phyloP scores from a whole-genome alignment of 2,797 vertebrate genomes.

The Hephaestus fuliginosus region DNA sequence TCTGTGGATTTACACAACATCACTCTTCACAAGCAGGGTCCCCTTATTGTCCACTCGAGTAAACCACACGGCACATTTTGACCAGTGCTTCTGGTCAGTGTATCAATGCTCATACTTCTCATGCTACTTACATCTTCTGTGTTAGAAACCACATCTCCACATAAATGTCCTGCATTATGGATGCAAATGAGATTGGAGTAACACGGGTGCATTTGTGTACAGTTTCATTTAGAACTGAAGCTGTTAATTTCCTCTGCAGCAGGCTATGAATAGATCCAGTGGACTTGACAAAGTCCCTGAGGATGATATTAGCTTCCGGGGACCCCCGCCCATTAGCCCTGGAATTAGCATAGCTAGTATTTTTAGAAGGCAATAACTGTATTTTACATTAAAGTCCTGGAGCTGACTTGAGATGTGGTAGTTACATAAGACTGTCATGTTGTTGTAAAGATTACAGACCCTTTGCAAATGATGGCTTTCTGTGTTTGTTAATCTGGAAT shows the following conservation, averaged over 20 bases:
- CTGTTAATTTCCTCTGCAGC: slow-evolving; percentile 46
- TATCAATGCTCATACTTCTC: not conserved
- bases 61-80: slow-evolving; percentile 14
- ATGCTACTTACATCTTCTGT: not conserved
- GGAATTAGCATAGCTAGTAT: slow-evolving; percentile 60
- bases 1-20: slow-evolving; percentile 51
- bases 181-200: slow-evolving; percentile 15
- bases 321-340: slow-evolving; percentile 31
- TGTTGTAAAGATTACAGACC: slow-evolving; percentile 62
- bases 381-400: slow-evolving; percentile 40
- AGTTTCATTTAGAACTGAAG: slow-evolving; percentile 20
- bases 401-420: slow-evolving; percentile 47
- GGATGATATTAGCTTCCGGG: slow-evolving; percentile 53
- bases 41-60: slow-evolving; percentile 34
- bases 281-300: slow-evolving; percentile 40
- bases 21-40: slow-evolving; percentile 56
- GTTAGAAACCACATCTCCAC: not conserved
- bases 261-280: slow-evolving; percentile 46
- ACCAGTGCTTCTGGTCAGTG: slow-evolving; percentile 1
- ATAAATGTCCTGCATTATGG: slow-evolving; percentile 2
- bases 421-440: slow-evolving; percentile 51
- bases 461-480: slow-evolving; percentile 62
- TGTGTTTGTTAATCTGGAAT: slow-evolving; percentile 79
- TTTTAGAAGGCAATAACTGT: slow-evolving; percentile 63
- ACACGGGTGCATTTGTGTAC: slow-evolving; percentile 8